These are phyloP conservation scores for Drosophila paulistorum DNA, from an alignment of 1,140 invertebrate species.

Conservation along the genomic window DNA sequence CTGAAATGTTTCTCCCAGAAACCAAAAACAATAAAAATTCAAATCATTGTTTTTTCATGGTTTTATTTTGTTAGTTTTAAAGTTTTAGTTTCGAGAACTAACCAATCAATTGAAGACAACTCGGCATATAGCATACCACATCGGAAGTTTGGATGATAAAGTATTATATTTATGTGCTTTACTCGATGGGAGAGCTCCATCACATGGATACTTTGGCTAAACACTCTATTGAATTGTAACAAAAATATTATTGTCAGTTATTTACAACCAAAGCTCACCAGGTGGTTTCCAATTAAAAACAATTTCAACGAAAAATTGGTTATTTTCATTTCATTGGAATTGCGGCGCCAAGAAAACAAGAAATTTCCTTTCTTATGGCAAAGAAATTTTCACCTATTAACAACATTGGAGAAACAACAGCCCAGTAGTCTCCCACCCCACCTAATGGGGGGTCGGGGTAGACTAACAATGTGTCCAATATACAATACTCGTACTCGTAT, in stretches of 20 bases:
- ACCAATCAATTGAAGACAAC: no score
- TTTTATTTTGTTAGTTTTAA: no score
- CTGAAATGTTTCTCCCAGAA: no score
- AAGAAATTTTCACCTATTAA: conserved; percentile 54
- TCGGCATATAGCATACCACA: no score
- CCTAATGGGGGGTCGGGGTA: conserved; percentile 2
- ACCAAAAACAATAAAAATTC: no score
- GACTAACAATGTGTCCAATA: conserved; percentile 17
- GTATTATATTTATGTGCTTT: background rate
- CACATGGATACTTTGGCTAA: background rate
- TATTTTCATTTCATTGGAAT: conserved; percentile 51
- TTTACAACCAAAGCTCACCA: conserved; percentile 6
- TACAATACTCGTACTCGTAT: conserved; percentile 31
- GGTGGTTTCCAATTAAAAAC: conserved; percentile 46
- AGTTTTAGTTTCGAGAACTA: no score
- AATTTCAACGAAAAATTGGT: conserved; percentile 30
- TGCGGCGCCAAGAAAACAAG: conserved; percentile 48
- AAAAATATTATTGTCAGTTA: background rate
- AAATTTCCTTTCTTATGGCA: conserved; percentile 48
- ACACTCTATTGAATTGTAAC: conserved; percentile 9
- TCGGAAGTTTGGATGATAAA: no score
- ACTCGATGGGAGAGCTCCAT: background rate
- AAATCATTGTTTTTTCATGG: no score
- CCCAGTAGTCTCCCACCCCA: background rate
- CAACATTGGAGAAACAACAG: conserved; percentile 12